Evolutionary conservation across 2,888 invertebrate species (phyloP).

Genomic region (Agriotes lineatus): DNA sequence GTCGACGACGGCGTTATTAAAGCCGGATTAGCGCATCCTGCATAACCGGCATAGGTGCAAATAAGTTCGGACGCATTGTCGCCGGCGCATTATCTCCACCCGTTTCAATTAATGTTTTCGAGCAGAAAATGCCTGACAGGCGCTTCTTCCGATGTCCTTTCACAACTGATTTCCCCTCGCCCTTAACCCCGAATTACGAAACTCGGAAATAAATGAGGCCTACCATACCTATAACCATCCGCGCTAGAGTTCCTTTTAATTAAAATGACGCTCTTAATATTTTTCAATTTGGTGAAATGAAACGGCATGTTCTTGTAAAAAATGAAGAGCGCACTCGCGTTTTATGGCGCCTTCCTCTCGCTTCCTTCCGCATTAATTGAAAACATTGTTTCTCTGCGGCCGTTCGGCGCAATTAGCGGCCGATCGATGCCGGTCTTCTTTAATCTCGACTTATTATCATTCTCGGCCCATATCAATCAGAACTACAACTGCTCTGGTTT

Average conservation of each 20-base stretch:
- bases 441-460: conserved; percentile 63
- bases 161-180: conserved; percentile 53
- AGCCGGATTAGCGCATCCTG: conserved; percentile 56
- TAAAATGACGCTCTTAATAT: conserved; percentile 65
- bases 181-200: conserved; percentile 54
- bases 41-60: conserved; percentile 48
- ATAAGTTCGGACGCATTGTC: conserved; percentile 42
- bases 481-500: conserved; percentile 56
- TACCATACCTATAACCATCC: conserved; percentile 55
- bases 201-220: conserved; percentile 48
- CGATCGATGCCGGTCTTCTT: conserved; percentile 56
- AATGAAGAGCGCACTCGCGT: conserved; percentile 59
- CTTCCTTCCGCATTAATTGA: conserved; percentile 61
- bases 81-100: conserved; percentile 40
- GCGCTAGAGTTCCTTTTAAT: conserved; percentile 61
- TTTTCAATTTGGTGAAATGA: conserved; percentile 64
- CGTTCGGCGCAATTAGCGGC: conserved; percentile 57
- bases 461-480: conserved; percentile 65
- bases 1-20: conserved; percentile 58
- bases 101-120: conserved; percentile 57
- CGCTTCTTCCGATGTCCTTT: conserved; percentile 53
- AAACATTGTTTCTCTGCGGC: conserved; percentile 63
- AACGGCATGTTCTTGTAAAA: conserved; percentile 58
- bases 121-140: conserved; percentile 53
- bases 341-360: conserved; percentile 57